These are phyloP conservation scores for Oxycera nigricornis DNA, from an alignment of 2,888 invertebrate genomes.

Conservation along the genomic window DNA sequence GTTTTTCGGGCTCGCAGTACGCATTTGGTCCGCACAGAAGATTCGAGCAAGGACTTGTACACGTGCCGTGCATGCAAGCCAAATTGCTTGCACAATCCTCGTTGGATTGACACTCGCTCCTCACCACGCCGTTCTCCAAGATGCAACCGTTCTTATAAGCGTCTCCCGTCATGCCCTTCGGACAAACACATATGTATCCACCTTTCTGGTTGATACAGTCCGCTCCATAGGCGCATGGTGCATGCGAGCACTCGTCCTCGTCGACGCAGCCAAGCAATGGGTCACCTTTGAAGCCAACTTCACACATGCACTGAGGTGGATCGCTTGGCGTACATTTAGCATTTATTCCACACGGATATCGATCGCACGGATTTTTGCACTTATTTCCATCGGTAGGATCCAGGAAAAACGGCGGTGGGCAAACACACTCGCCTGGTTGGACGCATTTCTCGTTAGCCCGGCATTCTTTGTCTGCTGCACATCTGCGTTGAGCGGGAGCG, in stretches of 20 bases:
- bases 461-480: constrained; percentile 83
- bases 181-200: constrained; percentile 85
- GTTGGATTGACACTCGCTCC: constrained; percentile 74
- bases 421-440: constrained; percentile 89
- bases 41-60: constrained; percentile 80
- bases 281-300: constrained; percentile 85
- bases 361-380: constrained; percentile 92
- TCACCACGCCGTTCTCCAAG: constrained; percentile 65
- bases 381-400: constrained; percentile 83
- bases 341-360: constrained; percentile 88
- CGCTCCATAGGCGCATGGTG: constrained; percentile 87
- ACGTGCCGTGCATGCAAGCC: constrained; percentile 79
- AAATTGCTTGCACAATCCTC: constrained; percentile 82
- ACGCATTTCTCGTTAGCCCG: constrained; percentile 87
- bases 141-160: constrained; percentile 84
- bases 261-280: constrained; percentile 84
- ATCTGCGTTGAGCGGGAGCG: constrained; percentile 81
- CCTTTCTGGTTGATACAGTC: constrained; percentile 88
- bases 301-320: constrained; percentile 88
- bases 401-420: constrained; percentile 88
- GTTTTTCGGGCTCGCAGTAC: constrained; percentile 86
- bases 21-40: constrained; percentile 84
- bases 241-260: constrained; percentile 83
- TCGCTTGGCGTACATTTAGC: constrained; percentile 89
- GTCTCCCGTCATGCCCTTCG: constrained; percentile 82